These are phyloP conservation scores for Globicephala melas DNA, from an alignment of 2,113 vertebrate genomes.

Conservation along the genomic window DNA sequence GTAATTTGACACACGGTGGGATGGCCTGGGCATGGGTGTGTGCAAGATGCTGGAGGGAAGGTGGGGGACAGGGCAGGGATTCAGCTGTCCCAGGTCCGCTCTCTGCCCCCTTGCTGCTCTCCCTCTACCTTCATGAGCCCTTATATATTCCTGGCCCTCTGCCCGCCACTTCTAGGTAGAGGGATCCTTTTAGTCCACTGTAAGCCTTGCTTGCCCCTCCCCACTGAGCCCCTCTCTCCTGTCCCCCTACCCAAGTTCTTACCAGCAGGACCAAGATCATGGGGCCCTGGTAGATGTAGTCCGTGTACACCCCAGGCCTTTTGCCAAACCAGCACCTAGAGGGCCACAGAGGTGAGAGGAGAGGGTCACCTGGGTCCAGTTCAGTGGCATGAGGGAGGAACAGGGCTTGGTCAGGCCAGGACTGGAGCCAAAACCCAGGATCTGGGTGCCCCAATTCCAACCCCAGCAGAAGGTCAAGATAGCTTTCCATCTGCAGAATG, in stretches of 20 bases:
- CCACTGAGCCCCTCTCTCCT: neutral
- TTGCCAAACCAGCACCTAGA: conserved; percentile 99
- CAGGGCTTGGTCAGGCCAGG: neutral
- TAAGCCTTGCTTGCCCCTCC: neutral
- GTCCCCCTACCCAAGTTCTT: conserved; percentile 70
- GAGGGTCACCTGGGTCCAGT: neutral
- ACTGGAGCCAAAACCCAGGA: neutral
- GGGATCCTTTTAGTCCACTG: neutral
- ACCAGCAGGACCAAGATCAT: conserved; percentile 99
- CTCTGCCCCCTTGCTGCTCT: neutral
- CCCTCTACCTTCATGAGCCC: neutral
- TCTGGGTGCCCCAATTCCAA: neutral
- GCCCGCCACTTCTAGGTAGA: neutral
- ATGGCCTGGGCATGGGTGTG: neutral
- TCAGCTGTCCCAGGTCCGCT: neutral
- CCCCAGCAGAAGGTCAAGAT: neutral
- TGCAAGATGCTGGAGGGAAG: neutral
- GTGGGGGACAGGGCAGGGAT: neutral
- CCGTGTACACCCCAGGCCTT: conserved; percentile 92
- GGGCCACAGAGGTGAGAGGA: neutral
- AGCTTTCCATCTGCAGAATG: neutral
- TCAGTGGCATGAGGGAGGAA: neutral
- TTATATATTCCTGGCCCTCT: neutral
- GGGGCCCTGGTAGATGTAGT: conserved; percentile 99
- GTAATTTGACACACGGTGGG: conserved; percentile 53